Evolutionary conservation across 2,113 vertebrate genomes (phyloP).

Genomic region (Pseudonaja textilis): DNA sequence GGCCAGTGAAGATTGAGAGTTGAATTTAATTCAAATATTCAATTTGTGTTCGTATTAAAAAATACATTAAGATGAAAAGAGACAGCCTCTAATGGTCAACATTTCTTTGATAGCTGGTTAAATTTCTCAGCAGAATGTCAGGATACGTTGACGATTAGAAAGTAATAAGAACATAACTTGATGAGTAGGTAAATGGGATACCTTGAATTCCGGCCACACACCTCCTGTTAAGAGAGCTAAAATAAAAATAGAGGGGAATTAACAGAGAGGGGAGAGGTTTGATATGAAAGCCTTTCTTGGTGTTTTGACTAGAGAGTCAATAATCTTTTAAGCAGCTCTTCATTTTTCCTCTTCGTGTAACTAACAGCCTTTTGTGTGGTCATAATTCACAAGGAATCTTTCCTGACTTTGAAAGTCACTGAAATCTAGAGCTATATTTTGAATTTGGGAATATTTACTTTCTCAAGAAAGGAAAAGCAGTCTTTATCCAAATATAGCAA

Average conservation of each 20-base stretch:
- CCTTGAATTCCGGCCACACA: background rate
- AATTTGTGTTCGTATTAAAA: background rate
- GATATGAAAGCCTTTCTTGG: background rate
- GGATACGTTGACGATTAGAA: background rate
- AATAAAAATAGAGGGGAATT: background rate
- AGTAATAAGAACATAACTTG: background rate
- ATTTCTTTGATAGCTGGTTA: background rate
- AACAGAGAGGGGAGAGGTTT: background rate
- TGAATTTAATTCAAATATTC: background rate
- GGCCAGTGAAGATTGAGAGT: background rate
- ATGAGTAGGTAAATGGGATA: background rate
- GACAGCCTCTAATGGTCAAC: background rate
- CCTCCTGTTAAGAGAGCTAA: background rate
- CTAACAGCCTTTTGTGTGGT: background rate
- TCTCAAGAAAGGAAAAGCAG: background rate
- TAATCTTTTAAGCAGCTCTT: background rate
- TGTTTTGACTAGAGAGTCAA: background rate
- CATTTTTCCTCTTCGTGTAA: background rate
- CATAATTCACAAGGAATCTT: background rate
- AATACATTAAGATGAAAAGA: background rate
- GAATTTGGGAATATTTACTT: background rate
- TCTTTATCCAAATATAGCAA: background rate
- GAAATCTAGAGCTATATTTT: background rate
- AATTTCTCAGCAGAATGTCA: background rate
- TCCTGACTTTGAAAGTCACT: background rate